These are phyloP conservation scores for Watsonalla cultraria DNA, from an alignment of 2,888 invertebrate genomes.

Conservation along the genomic window DNA sequence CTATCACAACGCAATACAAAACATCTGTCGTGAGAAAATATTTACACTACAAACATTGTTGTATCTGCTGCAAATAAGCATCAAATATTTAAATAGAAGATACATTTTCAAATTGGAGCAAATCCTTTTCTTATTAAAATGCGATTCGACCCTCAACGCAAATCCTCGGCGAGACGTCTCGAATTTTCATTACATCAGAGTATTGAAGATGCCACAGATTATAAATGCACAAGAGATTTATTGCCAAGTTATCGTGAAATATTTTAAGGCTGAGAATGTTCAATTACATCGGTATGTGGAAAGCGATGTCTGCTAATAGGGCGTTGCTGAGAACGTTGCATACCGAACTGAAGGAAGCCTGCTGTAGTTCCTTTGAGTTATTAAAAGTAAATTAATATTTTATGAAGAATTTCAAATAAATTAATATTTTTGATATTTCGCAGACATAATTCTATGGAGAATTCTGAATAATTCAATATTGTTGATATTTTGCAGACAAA, in stretches of 20 bases:
- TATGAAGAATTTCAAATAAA: too few species aligned
- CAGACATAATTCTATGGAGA: too few species aligned
- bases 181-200: slow-evolving; percentile 22
- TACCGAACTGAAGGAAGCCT: slow-evolving; percentile 30
- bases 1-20: too few species aligned
- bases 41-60: too few species aligned
- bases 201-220: slow-evolving; percentile 25
- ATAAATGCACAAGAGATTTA: slow-evolving; percentile 44
- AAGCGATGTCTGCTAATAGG: slow-evolving; percentile 36
- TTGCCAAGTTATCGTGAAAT: slow-evolving; percentile 40
- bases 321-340: slow-evolving; percentile 37
- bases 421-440: too few species aligned
- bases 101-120: slow-evolving; percentile 5
- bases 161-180: slow-evolving; percentile 52
- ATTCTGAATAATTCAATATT: too few species aligned
- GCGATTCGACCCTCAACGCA: slow-evolving; percentile 36
- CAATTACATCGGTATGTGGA: slow-evolving; percentile 54
- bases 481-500: too few species aligned
- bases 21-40: too few species aligned
- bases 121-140: slow-evolving; percentile 11
- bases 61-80: background rate
- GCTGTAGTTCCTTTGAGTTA: slow-evolving; percentile 10
- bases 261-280: slow-evolving; percentile 56
- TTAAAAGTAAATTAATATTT: background rate
- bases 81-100: slow-evolving; percentile 1